phyloP scores from a whole-genome alignment of 2,797 vertebrate species.

The Clarias laeviceps region DNA sequence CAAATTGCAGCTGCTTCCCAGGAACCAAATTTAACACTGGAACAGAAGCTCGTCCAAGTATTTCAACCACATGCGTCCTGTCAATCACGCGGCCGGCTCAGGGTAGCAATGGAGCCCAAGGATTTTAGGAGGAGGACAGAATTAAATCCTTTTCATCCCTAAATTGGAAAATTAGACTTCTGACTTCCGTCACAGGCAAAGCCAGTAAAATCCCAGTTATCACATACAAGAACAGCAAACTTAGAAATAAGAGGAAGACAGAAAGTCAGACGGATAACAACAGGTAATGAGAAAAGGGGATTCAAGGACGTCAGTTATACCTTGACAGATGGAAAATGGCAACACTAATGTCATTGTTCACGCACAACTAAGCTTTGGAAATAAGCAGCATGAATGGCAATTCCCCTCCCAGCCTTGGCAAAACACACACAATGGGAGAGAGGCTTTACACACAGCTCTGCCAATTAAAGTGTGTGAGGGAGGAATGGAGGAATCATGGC shows the following conservation, averaged over 20 bases:
- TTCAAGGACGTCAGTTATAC: conserved; percentile 17
- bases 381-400: conserved; percentile 47
- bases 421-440: conserved; percentile 29
- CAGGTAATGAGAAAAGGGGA: conserved; percentile 1
- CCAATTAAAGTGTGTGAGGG: conserved; percentile 32
- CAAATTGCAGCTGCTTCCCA: conserved; percentile 37
- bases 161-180: conserved; percentile 2
- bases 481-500: conserved; percentile 12
- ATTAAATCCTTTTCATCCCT: background rate
- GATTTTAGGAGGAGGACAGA: conserved; percentile 19
- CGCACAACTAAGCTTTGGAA: conserved; percentile 54
- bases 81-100: conserved; percentile 41
- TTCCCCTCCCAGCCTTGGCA: conserved; percentile 28
- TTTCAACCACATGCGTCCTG: conserved; percentile 50
- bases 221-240: background rate
- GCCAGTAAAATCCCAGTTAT: background rate
- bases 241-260: background rate
- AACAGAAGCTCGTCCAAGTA: conserved; percentile 41
- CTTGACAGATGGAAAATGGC: conserved; percentile 46
- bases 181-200: background rate
- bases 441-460: conserved; percentile 38
- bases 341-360: conserved; percentile 61
- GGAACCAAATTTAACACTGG: conserved; percentile 49
- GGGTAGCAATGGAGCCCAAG: conserved; percentile 16
- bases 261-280: conserved; percentile 11